Percentiles rank a stretch among this genome's conserved stretches.
These are phyloP conservation scores for Dipus sagitta DNA, from an alignment of 2,797 vertebrate species.

Conservation along the genomic window DNA sequence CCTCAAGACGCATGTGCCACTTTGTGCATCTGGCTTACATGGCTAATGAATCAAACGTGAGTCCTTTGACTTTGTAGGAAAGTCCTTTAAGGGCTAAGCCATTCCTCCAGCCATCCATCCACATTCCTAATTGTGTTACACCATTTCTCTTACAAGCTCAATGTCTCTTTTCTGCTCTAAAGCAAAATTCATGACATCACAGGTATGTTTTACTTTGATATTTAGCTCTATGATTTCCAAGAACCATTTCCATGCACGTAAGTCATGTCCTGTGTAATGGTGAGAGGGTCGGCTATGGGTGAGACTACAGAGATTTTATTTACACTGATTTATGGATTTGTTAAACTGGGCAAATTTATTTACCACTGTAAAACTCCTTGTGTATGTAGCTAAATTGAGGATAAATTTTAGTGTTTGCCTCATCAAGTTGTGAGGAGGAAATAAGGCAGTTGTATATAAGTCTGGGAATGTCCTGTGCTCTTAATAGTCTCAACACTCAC, in stretches of 20 bases:
- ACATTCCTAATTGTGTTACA: neutral
- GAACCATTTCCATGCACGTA: neutral
- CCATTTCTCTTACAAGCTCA: neutral
- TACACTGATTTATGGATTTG: neutral
- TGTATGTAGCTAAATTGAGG: neutral
- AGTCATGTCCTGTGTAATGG: neutral
- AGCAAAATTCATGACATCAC: neutral
- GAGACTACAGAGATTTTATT: neutral
- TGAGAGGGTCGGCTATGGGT: neutral
- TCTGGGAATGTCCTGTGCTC: neutral
- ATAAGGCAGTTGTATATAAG: neutral
- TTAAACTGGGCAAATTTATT: neutral
- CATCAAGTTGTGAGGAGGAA: slow-evolving; percentile 41
- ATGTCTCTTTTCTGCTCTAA: slow-evolving; percentile 3
- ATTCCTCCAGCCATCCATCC: neutral
- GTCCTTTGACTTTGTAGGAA: no score
- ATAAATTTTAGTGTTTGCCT: neutral
- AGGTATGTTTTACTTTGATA: neutral
- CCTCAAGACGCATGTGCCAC: no score
- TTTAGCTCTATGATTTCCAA: neutral
- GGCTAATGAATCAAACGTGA: no score
- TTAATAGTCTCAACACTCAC: neutral
- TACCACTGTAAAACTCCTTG: neutral
- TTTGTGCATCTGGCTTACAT: no score
- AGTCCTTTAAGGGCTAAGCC: no score